A percentile compares a stretch with the other conserved stretches of the same genome.
phyloP scores from a whole-genome alignment of 2,797 vertebrate genomes.

The Enoplosus armatus region DNA sequence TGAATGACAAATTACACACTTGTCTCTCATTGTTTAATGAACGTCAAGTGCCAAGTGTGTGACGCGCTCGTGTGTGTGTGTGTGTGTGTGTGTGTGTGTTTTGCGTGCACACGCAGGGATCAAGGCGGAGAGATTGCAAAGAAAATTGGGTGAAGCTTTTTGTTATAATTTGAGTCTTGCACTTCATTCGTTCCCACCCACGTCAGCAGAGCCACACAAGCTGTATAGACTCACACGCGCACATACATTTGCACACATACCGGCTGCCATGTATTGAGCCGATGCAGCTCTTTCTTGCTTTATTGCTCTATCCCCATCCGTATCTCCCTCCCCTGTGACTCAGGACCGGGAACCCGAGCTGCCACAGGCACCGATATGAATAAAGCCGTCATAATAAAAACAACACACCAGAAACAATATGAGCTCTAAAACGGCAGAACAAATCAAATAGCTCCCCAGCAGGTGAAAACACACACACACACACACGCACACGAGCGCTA shows the following conservation, averaged over 20 bases:
- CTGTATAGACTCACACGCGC: not conserved
- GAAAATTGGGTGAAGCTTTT: slow-evolving; percentile 48
- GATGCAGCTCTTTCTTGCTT: slow-evolving; percentile 73
- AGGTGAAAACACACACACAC: slow-evolving; percentile 67
- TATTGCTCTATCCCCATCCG: slow-evolving; percentile 75
- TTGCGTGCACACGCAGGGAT: slow-evolving; percentile 22
- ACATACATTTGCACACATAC: slow-evolving; percentile 41
- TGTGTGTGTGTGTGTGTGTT: slow-evolving; percentile 56
- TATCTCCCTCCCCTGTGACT: slow-evolving; percentile 70
- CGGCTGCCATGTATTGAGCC: slow-evolving; percentile 47
- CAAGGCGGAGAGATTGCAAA: slow-evolving; percentile 37
- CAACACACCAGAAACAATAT: slow-evolving; percentile 77
- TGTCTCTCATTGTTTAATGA: slow-evolving; percentile 71
- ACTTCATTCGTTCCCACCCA: slow-evolving; percentile 42
- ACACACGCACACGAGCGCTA: no score
- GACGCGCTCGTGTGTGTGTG: no score
- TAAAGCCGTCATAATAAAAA: slow-evolving; percentile 79
- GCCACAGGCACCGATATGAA: slow-evolving; percentile 76
- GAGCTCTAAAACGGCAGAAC: slow-evolving; percentile 80
- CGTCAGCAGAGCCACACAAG: slow-evolving; percentile 43
- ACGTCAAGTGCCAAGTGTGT: slow-evolving; percentile 47
- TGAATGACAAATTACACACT: slow-evolving; percentile 60
- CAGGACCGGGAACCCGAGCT: slow-evolving; percentile 53
- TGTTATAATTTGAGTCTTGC: slow-evolving; percentile 56
- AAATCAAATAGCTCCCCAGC: slow-evolving; percentile 75